Percentiles rank a stretch among this genome's conserved stretches.
Conservation (phyloP, 2,797 vertebrate species). For the Thaleichthys pacificus region DNA sequence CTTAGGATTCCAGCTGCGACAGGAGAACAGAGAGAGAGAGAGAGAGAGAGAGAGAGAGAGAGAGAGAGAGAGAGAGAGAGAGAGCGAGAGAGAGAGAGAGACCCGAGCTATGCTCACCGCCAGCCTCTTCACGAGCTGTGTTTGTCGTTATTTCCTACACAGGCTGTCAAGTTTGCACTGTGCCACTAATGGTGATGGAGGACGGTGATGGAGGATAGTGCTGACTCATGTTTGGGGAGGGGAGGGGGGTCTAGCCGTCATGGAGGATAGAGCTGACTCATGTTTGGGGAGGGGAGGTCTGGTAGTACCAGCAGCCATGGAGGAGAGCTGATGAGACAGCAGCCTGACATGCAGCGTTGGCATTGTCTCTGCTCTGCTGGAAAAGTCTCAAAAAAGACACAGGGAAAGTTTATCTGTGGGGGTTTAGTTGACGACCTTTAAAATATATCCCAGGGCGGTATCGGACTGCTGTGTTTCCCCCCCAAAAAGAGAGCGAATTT, state of each 20-base stretch:
- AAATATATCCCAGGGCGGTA: not conserved
- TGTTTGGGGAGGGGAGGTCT: not conserved
- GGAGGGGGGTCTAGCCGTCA: not conserved
- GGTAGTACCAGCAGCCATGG: not conserved
- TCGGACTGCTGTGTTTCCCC: not conserved
- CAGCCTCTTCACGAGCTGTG: not conserved
- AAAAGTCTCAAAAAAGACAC: not conserved
- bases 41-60: too few relatives aligned
- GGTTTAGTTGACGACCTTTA: not conserved
- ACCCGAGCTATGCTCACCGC: not conserved
- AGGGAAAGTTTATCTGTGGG: slow-evolving; percentile 1
- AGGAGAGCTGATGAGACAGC: not conserved
- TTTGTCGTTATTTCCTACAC: not conserved
- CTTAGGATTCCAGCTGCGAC: not conserved
- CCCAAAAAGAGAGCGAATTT: not conserved
- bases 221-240: not conserved
- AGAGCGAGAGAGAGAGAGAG: not conserved
- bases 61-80: too few relatives aligned
- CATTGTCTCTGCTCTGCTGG: not conserved
- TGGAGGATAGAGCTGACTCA: not conserved
- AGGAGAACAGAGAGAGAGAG: not conserved
- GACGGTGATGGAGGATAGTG: not conserved
- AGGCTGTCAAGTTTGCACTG: not conserved
- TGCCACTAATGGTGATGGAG: not conserved
- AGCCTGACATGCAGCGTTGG: not conserved